Evolutionary conservation across 2,797 vertebrate species (phyloP), one percentile per base, ranked within the genome.

Genomic region (Oreochromis grahami): DNA sequence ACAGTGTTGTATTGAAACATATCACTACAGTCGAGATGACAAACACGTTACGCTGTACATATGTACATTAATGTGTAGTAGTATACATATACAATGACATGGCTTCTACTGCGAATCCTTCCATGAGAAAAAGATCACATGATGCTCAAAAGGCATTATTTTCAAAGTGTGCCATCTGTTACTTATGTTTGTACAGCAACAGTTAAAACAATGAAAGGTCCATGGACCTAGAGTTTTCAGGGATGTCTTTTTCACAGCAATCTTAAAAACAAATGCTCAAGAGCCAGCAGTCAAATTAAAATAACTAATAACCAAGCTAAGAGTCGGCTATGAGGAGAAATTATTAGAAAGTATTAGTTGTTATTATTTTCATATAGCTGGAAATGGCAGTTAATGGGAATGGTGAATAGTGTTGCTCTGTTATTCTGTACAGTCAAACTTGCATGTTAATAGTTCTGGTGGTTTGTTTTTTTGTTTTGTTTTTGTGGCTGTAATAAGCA

Each of bases 151-250:
- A n/a, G 50, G 50, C 50, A n/a, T 51, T 6, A 51, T 51, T 51
- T 51, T n/a, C 50, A 51, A 51, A 51, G 19, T 51, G 50, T 51
- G 19, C 0, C 0, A 1, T 51, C 50, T 51, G 50, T 51, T n/a
- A 51, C 19, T 8, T 51, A 3, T n/a, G 50, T 21, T 51, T 51
- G 5, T 21, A 51, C 19, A 51, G 50, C 19, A 11, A 6, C 19
- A 21, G 50, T 0, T 51, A 51, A 51, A 51, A 51, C 50, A 51
- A 51, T 51, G 50, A 51, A 10, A 5, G 19, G 50, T 10, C 19
- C 50, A 0, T 51, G 19, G 50, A 51, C 50, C 5, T 51, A 3
- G 5, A 51, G 19, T n/a, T 51, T 51, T 26, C 24, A 26, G 24
- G 24, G 24, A 26, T 26, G 24, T 26, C 24, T 26, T 26, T 26